Conservation (phyloP, 1,140 invertebrate species). For the Drosophila eugracilis region DNA sequence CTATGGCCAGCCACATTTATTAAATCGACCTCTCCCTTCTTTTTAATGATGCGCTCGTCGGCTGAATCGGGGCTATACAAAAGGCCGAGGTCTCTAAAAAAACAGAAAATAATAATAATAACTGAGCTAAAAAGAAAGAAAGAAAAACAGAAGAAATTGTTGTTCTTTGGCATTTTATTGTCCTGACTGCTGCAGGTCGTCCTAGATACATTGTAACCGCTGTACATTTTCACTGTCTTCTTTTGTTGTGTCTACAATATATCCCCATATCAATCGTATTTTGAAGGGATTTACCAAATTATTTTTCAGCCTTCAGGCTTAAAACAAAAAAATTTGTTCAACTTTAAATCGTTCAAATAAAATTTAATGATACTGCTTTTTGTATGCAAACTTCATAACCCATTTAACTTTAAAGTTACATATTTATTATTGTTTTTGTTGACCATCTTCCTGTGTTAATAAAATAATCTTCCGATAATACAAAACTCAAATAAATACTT, state of each 20-base stretch:
- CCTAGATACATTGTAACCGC: conserved; percentile 51
- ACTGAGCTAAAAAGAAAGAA: conserved; percentile 14
- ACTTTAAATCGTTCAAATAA: too few relatives aligned
- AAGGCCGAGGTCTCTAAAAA: conserved; percentile 33
- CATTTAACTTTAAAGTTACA: background rate
- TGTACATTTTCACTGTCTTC: conserved; percentile 38
- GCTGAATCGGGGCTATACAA: conserved; percentile 29
- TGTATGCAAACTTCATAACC: background rate
- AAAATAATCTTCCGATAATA: background rate
- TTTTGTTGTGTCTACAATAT: conserved; percentile 41
- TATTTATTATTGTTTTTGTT: background rate
- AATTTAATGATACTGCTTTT: background rate
- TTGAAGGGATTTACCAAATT: conserved; percentile 14
- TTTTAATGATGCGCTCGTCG: conserved; percentile 68
- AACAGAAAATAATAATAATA: conserved; percentile 57
- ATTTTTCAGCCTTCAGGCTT: background rate
- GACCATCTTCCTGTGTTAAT: too few relatives aligned
- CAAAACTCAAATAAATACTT: background rate
- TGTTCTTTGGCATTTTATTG: conserved; percentile 51
- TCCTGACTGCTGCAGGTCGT: conserved; percentile 43
- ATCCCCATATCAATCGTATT: conserved; percentile 15
- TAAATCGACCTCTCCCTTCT: conserved; percentile 75
- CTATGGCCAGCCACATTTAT: conserved; percentile 68
- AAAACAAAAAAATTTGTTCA: background rate
- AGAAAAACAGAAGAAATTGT: conserved; percentile 44